These are phyloP conservation scores for Amphiduros pacificus DNA, from an alignment of 2,888 invertebrate genomes.

Conservation along the genomic window DNA sequence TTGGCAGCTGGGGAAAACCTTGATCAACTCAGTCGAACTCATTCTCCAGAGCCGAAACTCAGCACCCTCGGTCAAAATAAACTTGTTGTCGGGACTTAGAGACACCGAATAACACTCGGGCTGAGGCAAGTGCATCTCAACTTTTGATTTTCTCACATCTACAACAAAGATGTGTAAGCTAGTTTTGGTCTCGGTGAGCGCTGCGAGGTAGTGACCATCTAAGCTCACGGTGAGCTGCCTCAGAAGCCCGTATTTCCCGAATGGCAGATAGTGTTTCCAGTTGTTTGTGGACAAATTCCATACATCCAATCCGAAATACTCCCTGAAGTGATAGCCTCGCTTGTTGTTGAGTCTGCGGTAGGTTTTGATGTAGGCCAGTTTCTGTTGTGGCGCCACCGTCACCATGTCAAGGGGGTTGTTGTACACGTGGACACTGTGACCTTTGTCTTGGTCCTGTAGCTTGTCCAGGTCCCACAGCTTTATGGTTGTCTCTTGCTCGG, in stretches of 20 bases:
- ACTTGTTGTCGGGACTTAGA: neutral
- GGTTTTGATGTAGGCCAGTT: conserved; percentile 29
- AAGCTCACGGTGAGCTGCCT: conserved; percentile 27
- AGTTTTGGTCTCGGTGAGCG: conserved; percentile 22
- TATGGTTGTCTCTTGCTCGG: conserved; percentile 30
- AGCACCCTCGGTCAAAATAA: conserved; percentile 10
- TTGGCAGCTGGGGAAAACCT: neutral
- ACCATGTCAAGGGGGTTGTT: conserved; percentile 30
- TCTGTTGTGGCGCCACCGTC: conserved; percentile 13
- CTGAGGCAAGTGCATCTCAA: conserved; percentile 4
- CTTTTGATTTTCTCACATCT: conserved; percentile 1
- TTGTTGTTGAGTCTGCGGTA: conserved; percentile 29
- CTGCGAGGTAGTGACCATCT: conserved; percentile 23
- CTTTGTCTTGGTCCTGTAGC: conserved; percentile 15
- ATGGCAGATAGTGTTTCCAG: conserved; percentile 25
- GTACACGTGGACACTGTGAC: conserved; percentile 18
- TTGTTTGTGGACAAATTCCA: conserved; percentile 32
- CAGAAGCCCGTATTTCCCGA: conserved; percentile 32
- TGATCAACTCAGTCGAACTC: neutral
- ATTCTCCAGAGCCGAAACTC: conserved; percentile 8
- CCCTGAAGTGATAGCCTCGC: conserved; percentile 38
- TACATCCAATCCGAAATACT: conserved; percentile 41
- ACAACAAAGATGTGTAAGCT: conserved; percentile 23
- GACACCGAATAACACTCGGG: conserved; percentile 1
- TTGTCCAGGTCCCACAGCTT: conserved; percentile 33